Percentiles rank a stretch among this genome's conserved stretches.
Evolutionary conservation across 2,888 invertebrate genomes (phyloP).

Genomic region (Acheta domesticus): DNA sequence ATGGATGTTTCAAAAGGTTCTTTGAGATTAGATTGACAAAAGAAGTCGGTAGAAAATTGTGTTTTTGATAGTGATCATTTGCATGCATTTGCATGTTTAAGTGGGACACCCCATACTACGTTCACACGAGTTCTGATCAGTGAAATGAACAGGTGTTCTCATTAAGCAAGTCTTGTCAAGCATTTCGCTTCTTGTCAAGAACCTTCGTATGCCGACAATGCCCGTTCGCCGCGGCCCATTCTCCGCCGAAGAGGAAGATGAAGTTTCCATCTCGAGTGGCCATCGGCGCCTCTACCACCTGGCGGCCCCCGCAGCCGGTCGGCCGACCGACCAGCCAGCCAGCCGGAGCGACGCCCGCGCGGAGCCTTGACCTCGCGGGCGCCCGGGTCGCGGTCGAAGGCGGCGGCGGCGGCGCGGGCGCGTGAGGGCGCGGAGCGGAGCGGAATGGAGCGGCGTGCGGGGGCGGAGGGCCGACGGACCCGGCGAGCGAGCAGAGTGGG

Average conservation of each 20-base stretch:
- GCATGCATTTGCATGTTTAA: too few species aligned
- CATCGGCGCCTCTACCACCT: background rate
- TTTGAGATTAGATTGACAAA: too few species aligned
- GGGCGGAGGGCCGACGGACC: too few species aligned
- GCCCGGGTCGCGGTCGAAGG: background rate
- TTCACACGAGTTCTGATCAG: too few species aligned
- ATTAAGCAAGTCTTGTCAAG: too few species aligned
- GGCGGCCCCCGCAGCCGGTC: background rate
- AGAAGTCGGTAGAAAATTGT: too few species aligned
- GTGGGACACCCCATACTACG: too few species aligned
- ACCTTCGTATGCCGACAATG: background rate
- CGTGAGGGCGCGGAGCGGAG: too few species aligned
- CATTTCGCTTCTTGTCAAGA: too few species aligned
- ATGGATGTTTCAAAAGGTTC: too few species aligned
- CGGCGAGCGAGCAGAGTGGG: too few species aligned
- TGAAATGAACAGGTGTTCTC: background rate
- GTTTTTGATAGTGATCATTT: too few species aligned
- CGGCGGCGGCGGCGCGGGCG: background rate
- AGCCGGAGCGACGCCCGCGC: background rate
- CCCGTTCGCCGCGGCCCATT: background rate
- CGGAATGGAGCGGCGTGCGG: background rate
- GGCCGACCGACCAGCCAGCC: background rate
- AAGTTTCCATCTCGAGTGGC: background rate
- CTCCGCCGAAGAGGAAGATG: background rate
- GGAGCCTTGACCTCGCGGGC: background rate